phyloP scores from a whole-genome alignment of 2,888 invertebrate species.

The Dolichopus griseipennis region DNA sequence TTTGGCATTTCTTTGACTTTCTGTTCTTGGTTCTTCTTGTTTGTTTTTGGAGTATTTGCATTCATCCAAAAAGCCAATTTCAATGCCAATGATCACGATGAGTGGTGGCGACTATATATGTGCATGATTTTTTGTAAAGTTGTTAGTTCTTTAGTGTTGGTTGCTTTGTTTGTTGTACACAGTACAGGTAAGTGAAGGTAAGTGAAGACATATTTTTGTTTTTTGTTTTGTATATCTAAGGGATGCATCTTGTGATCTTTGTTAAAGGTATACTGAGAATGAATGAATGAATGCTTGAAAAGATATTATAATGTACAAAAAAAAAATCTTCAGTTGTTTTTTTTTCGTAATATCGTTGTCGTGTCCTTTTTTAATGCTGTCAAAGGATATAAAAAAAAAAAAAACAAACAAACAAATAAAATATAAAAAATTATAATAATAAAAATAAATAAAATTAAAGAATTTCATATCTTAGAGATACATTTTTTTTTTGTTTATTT shows the following conservation, averaged over 20 bases:
- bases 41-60: not conserved
- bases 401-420: too few species aligned
- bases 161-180: not conserved
- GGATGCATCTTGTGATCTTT: not conserved
- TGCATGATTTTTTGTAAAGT: not conserved
- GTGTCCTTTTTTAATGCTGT: not conserved
- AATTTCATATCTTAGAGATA: not conserved
- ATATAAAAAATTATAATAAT: not conserved
- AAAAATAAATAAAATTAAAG: conserved; percentile 6
- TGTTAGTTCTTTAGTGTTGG: not conserved
- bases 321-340: too few species aligned
- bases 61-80: not conserved
- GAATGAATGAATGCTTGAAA: not conserved
- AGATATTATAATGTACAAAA: too few species aligned
- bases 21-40: not conserved
- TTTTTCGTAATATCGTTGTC: not conserved
- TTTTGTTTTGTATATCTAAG: not conserved
- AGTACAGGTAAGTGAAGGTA: too few species aligned
- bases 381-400: not conserved
- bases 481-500: not conserved
- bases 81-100: not conserved
- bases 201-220: not conserved
- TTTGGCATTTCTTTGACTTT: not conserved
- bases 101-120: not conserved
- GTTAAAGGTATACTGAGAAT: not conserved